Conservation (phyloP, 2,113 vertebrate species). For the Phrynosoma platyrhinos region DNA sequence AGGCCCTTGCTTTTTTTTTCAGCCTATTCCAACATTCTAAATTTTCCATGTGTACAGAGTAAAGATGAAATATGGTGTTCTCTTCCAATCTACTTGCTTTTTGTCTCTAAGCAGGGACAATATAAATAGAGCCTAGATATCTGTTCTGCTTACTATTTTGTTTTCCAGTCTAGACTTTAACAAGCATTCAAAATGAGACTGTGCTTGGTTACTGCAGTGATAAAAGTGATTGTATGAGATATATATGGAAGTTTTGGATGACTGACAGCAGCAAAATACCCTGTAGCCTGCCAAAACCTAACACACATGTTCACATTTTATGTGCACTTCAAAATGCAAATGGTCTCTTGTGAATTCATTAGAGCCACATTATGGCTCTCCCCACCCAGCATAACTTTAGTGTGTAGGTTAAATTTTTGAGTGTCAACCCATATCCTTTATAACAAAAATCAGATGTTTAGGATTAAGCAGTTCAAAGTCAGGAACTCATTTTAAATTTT, state of each 20-base stretch:
- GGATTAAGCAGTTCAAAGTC: constrained; percentile 49
- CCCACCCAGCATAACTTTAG: constrained; percentile 54
- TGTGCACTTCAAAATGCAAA: constrained; percentile 72
- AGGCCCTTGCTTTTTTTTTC: background rate
- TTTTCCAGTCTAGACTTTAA: constrained; percentile 38
- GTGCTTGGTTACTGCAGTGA: constrained; percentile 53
- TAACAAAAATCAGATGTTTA: constrained; percentile 59
- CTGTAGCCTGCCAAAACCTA: constrained; percentile 62
- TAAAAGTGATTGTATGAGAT: constrained; percentile 48
- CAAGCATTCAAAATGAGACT: constrained; percentile 42
- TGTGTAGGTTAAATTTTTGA: constrained; percentile 48
- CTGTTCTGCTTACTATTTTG: constrained; percentile 11
- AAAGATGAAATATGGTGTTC: background rate
- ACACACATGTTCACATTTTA: constrained; percentile 74
- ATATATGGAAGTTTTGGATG: constrained; percentile 29
- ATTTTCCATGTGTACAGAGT: background rate
- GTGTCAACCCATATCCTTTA: constrained; percentile 59
- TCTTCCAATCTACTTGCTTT: background rate
- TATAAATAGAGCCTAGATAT: background rate
- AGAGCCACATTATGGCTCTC: constrained; percentile 71
- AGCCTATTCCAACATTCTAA: background rate
- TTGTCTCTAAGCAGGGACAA: background rate
- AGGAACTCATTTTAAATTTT: constrained; percentile 5
- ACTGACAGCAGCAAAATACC: constrained; percentile 65
- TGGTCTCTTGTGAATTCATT: constrained; percentile 69